Evolutionary conservation across 1,140 invertebrate genomes (phyloP).

Genomic region (Pseudomyrmex flavicornis): DNA sequence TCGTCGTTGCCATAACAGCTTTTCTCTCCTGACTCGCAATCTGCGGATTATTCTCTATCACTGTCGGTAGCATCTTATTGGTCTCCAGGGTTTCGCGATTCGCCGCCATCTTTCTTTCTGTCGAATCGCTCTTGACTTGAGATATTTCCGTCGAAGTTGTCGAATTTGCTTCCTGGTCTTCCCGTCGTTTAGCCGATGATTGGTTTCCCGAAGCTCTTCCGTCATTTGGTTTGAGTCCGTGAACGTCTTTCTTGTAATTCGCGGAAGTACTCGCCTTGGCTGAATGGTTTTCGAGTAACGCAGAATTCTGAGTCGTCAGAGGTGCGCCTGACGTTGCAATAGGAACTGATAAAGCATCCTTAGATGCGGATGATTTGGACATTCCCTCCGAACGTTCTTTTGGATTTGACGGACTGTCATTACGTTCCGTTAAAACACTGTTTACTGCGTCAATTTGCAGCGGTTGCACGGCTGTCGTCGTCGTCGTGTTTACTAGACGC

Average conservation of each 20-base stretch:
- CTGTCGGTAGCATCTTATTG: constrained; percentile 21
- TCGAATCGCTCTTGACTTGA: constrained; percentile 6
- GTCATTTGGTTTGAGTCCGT: not conserved
- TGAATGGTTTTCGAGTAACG: constrained; percentile 13
- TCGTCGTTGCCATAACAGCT: not conserved
- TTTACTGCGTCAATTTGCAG: constrained; percentile 76
- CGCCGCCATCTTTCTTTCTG: not conserved
- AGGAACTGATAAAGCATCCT: constrained; percentile 11
- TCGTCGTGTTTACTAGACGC: constrained; percentile 81
- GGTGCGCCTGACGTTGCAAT: not conserved
- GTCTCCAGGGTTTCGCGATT: not conserved
- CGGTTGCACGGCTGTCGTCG: constrained; percentile 81
- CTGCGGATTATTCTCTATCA: constrained; percentile 53
- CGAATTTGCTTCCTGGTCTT: constrained; percentile 3
- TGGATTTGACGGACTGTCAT: constrained; percentile 7
- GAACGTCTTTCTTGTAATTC: constrained; percentile 53
- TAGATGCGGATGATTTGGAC: constrained; percentile 30
- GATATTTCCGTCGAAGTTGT: not conserved
- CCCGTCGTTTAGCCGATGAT: constrained; percentile 36
- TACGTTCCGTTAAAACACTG: constrained; percentile 25
- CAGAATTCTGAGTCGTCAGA: constrained; percentile 11
- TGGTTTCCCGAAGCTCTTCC: constrained; percentile 45
- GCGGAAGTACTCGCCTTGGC: not conserved
- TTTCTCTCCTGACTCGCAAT: not conserved
- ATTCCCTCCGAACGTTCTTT: constrained; percentile 18